phyloP scores from a whole-genome alignment of 2,888 invertebrate species.

The Lymantria dispar region DNA sequence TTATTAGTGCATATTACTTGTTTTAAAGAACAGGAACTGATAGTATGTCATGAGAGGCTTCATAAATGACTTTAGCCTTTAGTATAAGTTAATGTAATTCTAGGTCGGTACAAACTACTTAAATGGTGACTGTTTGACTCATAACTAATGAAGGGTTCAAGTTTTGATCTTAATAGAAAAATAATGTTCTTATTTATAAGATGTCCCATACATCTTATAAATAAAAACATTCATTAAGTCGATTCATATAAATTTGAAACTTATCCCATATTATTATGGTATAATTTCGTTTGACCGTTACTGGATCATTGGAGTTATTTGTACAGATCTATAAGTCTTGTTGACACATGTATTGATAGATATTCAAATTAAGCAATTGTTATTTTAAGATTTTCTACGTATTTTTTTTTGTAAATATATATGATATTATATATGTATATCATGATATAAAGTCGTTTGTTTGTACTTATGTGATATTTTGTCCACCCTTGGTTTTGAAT shows the following conservation, averaged over 20 bases:
- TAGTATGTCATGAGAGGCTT: neutral
- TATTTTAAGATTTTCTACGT: slow-evolving; percentile 31
- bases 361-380: slow-evolving; percentile 37
- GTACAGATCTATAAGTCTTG: slow-evolving; percentile 3
- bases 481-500: slow-evolving; percentile 21
- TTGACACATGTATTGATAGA: slow-evolving; percentile 19
- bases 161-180: neutral
- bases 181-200: neutral
- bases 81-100: neutral
- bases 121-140: neutral
- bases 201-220: neutral
- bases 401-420: slow-evolving; percentile 25
- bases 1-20: slow-evolving; percentile 4
- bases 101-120: neutral
- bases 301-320: neutral
- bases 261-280: neutral
- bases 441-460: slow-evolving; percentile 22
- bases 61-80: neutral
- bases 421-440: slow-evolving; percentile 23
- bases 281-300: neutral
- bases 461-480: slow-evolving; percentile 36
- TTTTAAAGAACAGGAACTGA: neutral
- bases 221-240: neutral
- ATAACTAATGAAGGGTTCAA: neutral
- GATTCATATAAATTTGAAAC: neutral